phyloP scores from a whole-genome alignment of 1,140 invertebrate genomes.

The Eriocheir sinensis region DNA sequence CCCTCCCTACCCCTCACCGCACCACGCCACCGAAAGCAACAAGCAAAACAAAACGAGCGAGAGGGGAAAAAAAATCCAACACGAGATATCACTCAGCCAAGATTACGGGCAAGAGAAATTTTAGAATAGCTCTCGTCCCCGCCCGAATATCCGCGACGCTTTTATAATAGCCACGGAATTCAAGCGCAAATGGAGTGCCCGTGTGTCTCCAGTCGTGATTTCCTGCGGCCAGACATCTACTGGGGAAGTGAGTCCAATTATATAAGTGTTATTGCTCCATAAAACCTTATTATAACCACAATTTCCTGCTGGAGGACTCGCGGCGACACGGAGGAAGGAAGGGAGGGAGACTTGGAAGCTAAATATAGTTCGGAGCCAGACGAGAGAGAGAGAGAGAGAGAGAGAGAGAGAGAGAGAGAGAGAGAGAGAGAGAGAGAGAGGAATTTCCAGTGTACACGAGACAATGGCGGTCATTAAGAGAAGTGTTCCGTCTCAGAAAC shows the following conservation, averaged over 20 bases:
- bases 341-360: not conserved
- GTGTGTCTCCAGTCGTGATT: too few relatives aligned
- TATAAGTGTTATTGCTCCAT: conserved; percentile 4
- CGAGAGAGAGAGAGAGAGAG: conserved; percentile 28
- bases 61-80: not conserved
- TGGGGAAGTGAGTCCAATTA: not conserved
- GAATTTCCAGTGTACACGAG: not conserved
- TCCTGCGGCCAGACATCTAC: too few relatives aligned
- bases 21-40: not conserved
- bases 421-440: conserved; percentile 29
- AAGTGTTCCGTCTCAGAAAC: conserved; percentile 31
- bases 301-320: not conserved
- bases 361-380: conserved; percentile 3
- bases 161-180: not conserved
- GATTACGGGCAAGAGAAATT: conserved; percentile 9
- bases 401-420: conserved; percentile 22
- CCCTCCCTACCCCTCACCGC: not conserved
- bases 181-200: too few relatives aligned
- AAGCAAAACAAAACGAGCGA: not conserved
- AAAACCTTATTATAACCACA: not conserved
- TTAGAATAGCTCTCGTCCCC: not conserved
- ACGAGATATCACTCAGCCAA: not conserved
- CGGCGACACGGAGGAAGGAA: not conserved
- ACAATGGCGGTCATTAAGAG: not conserved
- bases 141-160: not conserved